Evolutionary conservation across 2,888 invertebrate genomes (phyloP), one percentile per base, ranked within the genome.

Genomic region (Nemoura dubitans): DNA sequence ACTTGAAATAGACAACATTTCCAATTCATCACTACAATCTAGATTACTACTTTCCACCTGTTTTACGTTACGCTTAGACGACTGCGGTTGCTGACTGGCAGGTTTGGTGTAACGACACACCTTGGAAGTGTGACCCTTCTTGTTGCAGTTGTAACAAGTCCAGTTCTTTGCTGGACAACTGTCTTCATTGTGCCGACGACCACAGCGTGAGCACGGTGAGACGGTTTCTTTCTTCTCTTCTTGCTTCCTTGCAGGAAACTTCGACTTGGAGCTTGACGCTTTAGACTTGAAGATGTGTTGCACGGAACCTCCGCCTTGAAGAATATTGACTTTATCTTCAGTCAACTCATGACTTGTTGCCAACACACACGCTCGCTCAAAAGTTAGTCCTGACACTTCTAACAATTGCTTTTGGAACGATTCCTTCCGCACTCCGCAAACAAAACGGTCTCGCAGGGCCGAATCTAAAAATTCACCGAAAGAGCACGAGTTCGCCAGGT

Each of bases 391-490:
- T n/a, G n/a, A n/a, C n/a, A n/a, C n/a, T n/a, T 87, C 86, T n/a
- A 90, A 84, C 16, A 90, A 85, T 28, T 87, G 87, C 30, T 88
- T 87, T 59, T 88, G 87, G 7, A 88, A 89, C 21, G 86, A 76
- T 28, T 89, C 88, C 30, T 87, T 87, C 14, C 42, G 59, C 7
- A 90, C 26, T 0, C 90, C 89, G 86, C 89, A 89, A 0, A 90
- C 89, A 0, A 90, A 86, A 86, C 88, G 86, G 78, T 89, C 89
- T 6, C 88, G 85, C 30, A 89, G 59, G 0, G 89, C 89, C 59
- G 90, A 88, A 10, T 89, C 88, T 28, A 89, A 84, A 88, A 89
- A 90, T 5, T 83, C 36, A 14, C 87, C 88, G 86, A 90, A 90
- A 14, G 89, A 85, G 87, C 90, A 90, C 7, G 76, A 83, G 76